Percentiles rank a stretch among this genome's conserved stretches.
Conservation (phyloP, 2,113 vertebrate genomes). For the Glaucidium brasilianum region DNA sequence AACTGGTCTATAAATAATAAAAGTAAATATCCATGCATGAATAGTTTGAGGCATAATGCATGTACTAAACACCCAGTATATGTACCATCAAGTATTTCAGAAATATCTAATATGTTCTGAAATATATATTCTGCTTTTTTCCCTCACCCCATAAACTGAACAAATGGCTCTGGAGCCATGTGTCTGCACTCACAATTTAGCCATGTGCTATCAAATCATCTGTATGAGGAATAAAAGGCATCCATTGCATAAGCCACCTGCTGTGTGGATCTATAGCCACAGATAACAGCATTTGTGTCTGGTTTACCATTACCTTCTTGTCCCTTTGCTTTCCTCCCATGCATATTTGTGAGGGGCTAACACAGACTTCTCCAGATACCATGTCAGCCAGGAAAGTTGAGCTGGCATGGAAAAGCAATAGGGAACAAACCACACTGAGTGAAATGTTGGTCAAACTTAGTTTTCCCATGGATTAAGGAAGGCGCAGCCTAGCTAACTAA, state of each 20-base stretch:
- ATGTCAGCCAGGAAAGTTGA: background rate
- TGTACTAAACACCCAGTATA: conserved; percentile 41
- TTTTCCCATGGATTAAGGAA: background rate
- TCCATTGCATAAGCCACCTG: background rate
- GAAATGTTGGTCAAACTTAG: background rate
- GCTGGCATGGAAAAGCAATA: background rate
- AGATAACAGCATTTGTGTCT: background rate
- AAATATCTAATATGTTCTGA: conserved; percentile 53
- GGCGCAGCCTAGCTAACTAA: background rate
- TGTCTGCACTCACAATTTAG: background rate
- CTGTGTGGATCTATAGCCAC: background rate
- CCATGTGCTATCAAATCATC: conserved; percentile 13
- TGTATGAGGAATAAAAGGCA: background rate
- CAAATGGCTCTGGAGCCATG: conserved; percentile 16
- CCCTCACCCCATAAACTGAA: conserved; percentile 38
- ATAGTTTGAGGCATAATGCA: conserved; percentile 32
- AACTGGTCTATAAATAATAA: conserved; percentile 56
- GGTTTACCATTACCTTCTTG: background rate
- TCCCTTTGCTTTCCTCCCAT: background rate
- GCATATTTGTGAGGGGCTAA: background rate
- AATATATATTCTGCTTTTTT: conserved; percentile 38
- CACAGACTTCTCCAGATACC: background rate
- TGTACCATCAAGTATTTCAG: conserved; percentile 52
- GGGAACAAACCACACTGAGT: background rate
- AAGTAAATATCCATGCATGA: conserved; percentile 59